Percentiles rank a stretch among this genome's conserved stretches.
Evolutionary conservation across 2,888 invertebrate genomes (phyloP).

Genomic region (Hirtodrosophila confusa): DNA sequence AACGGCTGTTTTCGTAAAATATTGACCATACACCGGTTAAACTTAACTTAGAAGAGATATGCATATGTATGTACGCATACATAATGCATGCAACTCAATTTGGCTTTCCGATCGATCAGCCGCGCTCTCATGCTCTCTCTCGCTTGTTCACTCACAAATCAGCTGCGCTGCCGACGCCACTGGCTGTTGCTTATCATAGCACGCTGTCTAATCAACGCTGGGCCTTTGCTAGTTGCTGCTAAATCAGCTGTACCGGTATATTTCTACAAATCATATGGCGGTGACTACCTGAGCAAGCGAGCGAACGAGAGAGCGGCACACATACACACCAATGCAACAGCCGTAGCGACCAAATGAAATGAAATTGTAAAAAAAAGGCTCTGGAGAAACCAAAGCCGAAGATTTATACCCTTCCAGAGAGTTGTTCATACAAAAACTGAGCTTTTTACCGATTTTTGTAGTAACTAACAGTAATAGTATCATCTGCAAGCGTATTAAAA

Average conservation of each 20-base stretch:
- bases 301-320: neutral
- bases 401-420: no score
- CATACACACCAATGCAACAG: constrained; percentile 15
- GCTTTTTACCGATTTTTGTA: no score
- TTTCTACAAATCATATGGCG: constrained; percentile 70
- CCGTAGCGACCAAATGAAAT: constrained; percentile 7
- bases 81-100: no score
- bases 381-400: neutral
- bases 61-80: no score
- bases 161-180: constrained; percentile 45
- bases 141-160: constrained; percentile 29
- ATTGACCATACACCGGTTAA: no score
- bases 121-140: constrained; percentile 8
- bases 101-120: constrained; percentile 29
- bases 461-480: no score
- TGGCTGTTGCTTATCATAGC: constrained; percentile 39
- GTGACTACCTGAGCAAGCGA: constrained; percentile 46
- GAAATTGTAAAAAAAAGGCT: constrained; percentile 17
- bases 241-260: constrained; percentile 80
- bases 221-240: constrained; percentile 53
- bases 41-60: no score
- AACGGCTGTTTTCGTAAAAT: constrained; percentile 65
- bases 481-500: no score
- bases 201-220: constrained; percentile 51
- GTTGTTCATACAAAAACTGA: no score